Evolutionary conservation across 2,113 vertebrate genomes (phyloP).

Genomic region (Tachycineta bicolor): DNA sequence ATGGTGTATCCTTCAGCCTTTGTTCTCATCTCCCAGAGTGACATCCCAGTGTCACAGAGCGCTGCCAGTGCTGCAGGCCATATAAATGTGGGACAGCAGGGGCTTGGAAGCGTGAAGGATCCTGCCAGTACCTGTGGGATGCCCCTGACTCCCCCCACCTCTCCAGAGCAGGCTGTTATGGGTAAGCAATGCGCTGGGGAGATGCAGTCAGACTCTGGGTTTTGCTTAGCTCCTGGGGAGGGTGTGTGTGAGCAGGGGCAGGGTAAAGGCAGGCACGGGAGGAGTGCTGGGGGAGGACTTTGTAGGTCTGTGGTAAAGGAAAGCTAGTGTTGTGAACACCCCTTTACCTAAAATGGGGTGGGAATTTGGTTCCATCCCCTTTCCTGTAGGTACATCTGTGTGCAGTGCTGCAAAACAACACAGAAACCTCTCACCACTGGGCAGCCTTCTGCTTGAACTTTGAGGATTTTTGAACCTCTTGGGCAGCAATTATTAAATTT

Average conservation of each 20-base stretch:
- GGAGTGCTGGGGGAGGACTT: neutral
- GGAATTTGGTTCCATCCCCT: neutral
- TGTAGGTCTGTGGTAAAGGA: neutral
- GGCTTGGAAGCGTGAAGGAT: constrained; percentile 85
- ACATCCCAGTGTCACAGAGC: constrained; percentile 87
- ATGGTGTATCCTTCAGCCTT: constrained; percentile 98
- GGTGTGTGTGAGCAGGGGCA: neutral
- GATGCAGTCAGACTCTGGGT: neutral
- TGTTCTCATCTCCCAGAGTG: constrained; percentile 93
- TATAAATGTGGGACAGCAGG: constrained; percentile 70
- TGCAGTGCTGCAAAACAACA: neutral
- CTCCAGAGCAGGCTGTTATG: constrained; percentile 89
- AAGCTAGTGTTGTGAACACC: neutral
- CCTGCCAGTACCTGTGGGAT: constrained; percentile 87
- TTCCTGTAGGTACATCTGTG: neutral
- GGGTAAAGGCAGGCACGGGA: neutral
- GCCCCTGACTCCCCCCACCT: constrained; percentile 94
- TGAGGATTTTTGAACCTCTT: neutral
- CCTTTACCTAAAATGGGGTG: neutral
- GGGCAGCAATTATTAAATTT: neutral
- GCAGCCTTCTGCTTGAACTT: neutral
- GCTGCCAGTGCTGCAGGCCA: constrained; percentile 76
- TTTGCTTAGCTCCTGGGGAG: neutral
- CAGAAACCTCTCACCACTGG: neutral
- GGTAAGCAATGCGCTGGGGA: constrained; percentile 69